Base-by-base conservation (phyloP, 2,888 invertebrate species). In the Teinopalpus imperialis region DNA sequence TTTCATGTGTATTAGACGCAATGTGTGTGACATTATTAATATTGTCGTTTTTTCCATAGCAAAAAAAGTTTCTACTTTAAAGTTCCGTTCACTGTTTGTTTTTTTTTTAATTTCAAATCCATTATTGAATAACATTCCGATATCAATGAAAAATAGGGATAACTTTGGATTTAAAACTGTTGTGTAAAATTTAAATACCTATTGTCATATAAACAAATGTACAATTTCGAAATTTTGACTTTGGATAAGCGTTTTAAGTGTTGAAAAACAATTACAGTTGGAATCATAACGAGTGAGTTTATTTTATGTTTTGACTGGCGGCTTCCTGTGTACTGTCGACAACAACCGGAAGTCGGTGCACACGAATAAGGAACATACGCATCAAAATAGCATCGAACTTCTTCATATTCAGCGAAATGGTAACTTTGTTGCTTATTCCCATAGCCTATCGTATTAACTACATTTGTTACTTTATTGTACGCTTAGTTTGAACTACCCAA, bases 251-350 rank as follows among this genome's bases (percentile, higher is more conserved):
- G 6, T 6, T 9, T 18, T 21, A 18, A 13, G 23, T 42, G 31
- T 42, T 40, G 23, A 31, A 12, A 31, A 41, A 43, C 43, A 46
- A 43, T 51, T 42, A 45, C 14, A 40, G 32, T 46, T 49, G 5
- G 31, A 39, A 39, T 39, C 48, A 36, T 32, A 20, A 43, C 47
- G 39, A 43, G 48, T 50, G 46, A 41, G 46, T 47, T 46, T 46
- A 64, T 62, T 67, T 60, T 63, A 66, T 68, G 67, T 71, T 75
- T 73, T 75, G 80, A 77, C 68, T 70, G 69, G 59, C 69, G 53
- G 68, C 58, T 80, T 82, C 81, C 80, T 72, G 74, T 49, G 51
- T 40, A 39, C 42, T 44, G 57, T 43, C 61, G 60, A 59, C 66
- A 61, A 53, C 63, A 62, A 43, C 56, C 80, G 77, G 81, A 76